These are phyloP conservation scores for Ptychobarbus kaznakovi DNA, from an alignment of 2,797 vertebrate species.

Conservation along the genomic window DNA sequence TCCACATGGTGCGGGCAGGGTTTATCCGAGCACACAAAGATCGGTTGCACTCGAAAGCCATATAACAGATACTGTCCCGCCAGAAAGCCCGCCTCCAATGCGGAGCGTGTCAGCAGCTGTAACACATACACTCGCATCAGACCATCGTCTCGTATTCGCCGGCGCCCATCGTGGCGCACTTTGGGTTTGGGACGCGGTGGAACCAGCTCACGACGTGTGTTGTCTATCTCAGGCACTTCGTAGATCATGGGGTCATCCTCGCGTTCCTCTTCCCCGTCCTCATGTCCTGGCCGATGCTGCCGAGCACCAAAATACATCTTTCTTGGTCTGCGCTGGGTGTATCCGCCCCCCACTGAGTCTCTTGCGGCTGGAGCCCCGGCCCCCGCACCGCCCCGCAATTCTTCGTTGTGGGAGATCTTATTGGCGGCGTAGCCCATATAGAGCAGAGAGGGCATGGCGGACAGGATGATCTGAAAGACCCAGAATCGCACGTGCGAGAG, in stretches of 20 bases:
- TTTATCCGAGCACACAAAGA: conserved; percentile 87
- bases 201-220: conserved; percentile 79
- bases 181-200: conserved; percentile 85
- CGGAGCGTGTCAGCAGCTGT: conserved; percentile 89
- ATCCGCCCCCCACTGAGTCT: conserved; percentile 80
- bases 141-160: conserved; percentile 90
- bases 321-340: conserved; percentile 81
- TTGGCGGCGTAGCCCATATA: conserved; percentile 96
- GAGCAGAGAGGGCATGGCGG: conserved; percentile 93
- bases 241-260: conserved; percentile 89
- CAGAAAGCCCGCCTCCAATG: conserved; percentile 90
- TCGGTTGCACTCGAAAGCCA: conserved; percentile 89
- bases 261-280: conserved; percentile 82
- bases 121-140: conserved; percentile 95
- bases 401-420: conserved; percentile 91
- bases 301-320: conserved; percentile 82
- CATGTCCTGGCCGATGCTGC: conserved; percentile 76
- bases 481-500: conserved; percentile 97
- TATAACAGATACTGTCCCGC: conserved; percentile 94
- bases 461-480: conserved; percentile 98
- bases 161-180: conserved; percentile 88
- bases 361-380: conserved; percentile 59
- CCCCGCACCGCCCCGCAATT: conserved; percentile 76
- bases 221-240: conserved; percentile 91
- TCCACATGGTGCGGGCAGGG: conserved; percentile 96